phyloP scores from a whole-genome alignment of 2,113 vertebrate species.

The Anolis carolinensis region DNA sequence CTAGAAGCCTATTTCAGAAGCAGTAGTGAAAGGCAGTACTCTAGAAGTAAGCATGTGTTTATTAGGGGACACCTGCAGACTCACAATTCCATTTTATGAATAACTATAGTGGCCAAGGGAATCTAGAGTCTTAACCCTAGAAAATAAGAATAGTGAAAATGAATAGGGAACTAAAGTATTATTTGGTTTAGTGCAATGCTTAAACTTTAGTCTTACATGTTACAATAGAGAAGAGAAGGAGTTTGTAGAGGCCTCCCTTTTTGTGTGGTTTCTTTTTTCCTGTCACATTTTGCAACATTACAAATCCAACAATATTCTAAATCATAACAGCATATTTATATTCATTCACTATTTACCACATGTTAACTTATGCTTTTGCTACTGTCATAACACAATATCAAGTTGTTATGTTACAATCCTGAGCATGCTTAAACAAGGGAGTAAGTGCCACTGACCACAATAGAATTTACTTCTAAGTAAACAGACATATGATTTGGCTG shows the following conservation, averaged over 20 bases:
- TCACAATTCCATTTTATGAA: not conserved
- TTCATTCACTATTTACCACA: not conserved
- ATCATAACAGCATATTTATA: not conserved
- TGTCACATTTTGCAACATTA: not conserved
- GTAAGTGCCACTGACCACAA: not conserved
- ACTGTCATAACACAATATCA: slow-evolving; percentile 30
- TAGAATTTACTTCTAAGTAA: not conserved
- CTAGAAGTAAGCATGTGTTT: not conserved
- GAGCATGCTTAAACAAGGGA: not conserved
- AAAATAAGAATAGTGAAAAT: not conserved
- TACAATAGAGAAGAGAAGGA: not conserved
- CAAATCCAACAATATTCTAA: not conserved
- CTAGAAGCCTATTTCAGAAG: not conserved
- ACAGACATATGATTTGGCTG: slow-evolving; percentile 17
- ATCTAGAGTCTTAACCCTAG: not conserved
- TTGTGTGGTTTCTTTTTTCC: not conserved
- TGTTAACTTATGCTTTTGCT: slow-evolving; percentile 16
- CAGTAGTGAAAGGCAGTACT: not conserved
- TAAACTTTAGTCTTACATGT: not conserved
- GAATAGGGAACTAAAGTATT: not conserved
- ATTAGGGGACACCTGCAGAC: not conserved
- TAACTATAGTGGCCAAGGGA: not conserved
- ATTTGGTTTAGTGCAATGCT: not conserved
- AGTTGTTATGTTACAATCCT: not conserved
- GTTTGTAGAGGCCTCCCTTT: not conserved